Evolutionary conservation across 2,888 invertebrate species (phyloP).

Genomic region (Xanthorhoe designata): DNA sequence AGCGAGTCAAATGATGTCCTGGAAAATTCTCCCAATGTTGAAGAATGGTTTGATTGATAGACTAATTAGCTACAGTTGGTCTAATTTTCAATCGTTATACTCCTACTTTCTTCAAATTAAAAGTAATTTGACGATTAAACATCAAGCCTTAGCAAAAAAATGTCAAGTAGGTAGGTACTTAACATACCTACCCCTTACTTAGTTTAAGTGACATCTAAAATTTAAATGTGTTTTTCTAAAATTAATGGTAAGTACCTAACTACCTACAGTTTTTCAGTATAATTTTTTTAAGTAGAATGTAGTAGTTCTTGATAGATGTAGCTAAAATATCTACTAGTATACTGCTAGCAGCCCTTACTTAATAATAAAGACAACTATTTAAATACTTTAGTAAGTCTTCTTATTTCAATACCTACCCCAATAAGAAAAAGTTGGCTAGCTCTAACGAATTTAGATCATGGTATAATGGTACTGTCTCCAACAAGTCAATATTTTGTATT

Average conservation of each 20-base stretch:
- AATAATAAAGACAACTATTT: neutral
- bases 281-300: neutral
- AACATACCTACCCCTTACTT: too few relatives aligned
- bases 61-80: neutral
- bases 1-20: constrained; percentile 94
- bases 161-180: too few relatives aligned
- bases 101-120: too few relatives aligned
- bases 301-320: neutral
- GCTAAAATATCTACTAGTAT: neutral
- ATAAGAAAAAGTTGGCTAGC: too few relatives aligned
- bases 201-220: neutral
- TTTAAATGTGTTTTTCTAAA: too few relatives aligned
- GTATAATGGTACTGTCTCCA: too few relatives aligned
- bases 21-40: constrained; percentile 94
- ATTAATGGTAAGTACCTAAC: too few relatives aligned
- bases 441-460: too few relatives aligned
- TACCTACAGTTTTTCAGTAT: neutral
- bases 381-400: neutral
- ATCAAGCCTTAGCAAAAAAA: too few relatives aligned
- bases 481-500: too few relatives aligned
- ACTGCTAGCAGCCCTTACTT: neutral
- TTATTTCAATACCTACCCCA: neutral
- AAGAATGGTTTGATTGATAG: constrained; percentile 89
- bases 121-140: too few relatives aligned
- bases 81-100: too few relatives aligned